Percentiles rank a stretch among this genome's conserved stretches.
phyloP scores from a whole-genome alignment of 2,888 invertebrate species.

The Drosophila recens region DNA sequence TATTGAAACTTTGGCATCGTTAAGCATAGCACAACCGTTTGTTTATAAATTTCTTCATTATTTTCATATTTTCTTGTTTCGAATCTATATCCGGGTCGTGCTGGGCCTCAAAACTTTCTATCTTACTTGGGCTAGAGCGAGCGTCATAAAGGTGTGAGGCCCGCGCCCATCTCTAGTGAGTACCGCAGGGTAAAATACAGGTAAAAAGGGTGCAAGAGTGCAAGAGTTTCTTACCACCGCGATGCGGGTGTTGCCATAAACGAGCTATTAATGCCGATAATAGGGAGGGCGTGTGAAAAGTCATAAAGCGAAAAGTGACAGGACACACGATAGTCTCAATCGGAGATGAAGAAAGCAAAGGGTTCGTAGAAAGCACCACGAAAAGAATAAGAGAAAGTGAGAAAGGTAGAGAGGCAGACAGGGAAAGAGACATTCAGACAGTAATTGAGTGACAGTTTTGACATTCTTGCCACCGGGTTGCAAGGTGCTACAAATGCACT shows the following conservation, averaged over 20 bases:
- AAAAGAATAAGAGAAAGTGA: background rate
- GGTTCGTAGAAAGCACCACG: background rate
- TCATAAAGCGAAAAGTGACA: constrained; percentile 70
- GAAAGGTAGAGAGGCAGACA: background rate
- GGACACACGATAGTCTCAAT: constrained; percentile 19
- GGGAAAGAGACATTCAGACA: constrained; percentile 40
- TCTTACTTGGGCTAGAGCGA: too few relatives aligned
- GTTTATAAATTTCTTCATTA: too few relatives aligned
- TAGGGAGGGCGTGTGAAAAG: constrained; percentile 71
- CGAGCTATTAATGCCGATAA: constrained; percentile 72
- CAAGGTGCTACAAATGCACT: constrained; percentile 16
- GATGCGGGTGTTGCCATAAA: constrained; percentile 69
- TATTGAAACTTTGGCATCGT: too few relatives aligned
- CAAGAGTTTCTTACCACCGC: constrained; percentile 1
- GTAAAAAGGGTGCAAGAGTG: background rate
- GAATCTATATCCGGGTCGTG: too few relatives aligned
- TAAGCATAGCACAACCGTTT: too few relatives aligned
- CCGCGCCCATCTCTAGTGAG: background rate
- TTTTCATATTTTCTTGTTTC: too few relatives aligned
- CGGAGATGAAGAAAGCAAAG: background rate
- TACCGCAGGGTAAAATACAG: background rate
- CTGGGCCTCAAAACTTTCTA: too few relatives aligned
- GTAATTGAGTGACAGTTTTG: constrained; percentile 53
- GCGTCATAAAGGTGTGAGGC: too few relatives aligned
- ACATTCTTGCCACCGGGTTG: constrained; percentile 44